Evolutionary conservation across 1,140 invertebrate genomes (phyloP), one percentile per base, ranked within the genome.

Genomic region (Heliconius eleuchia): DNA sequence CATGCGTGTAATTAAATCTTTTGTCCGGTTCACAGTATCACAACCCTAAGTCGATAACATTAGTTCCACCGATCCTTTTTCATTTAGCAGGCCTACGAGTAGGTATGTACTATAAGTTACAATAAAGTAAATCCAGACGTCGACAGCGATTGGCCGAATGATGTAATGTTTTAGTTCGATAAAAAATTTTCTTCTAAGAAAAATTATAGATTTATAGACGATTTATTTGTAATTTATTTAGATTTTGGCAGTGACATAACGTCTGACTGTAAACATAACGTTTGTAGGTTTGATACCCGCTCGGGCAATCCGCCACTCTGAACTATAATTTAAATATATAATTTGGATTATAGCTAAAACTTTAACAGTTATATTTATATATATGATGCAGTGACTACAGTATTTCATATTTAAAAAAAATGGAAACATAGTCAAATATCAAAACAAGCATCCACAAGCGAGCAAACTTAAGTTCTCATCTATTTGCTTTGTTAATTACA

Each of bases 1-100:
- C 92, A 93, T 93, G 91, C 91, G 92, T 94, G 87, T 92, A 94
- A 94, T 94, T 94, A 92, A 92, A 92, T 94, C 92, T 93, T 94
- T 94, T 93, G 92, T 94, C 86, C 88, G 90, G 81, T 81, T 85
- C 82, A 81, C 85, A 80, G 82, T 85, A 87, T 80, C 86, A 82
- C 80, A 83, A 85, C 89, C 76, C 78, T 80, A 76, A 75, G 73
- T 50, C 57, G 88, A 87, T 90, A 85, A 80, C 82, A 87, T 88
- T 87, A 84, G 85, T 78, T 82, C 66, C 80, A 80, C 76, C 73
- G 78, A 84, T 84, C 83, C 78, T 87, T 86, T 86, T 82, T 83
- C 84, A 89, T 89, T 90, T 88, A 86, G 87, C 82, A 84, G 80
- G 82, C 78, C 50, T 85, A 84, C 55, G 55, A 57, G 55, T 52